A percentile compares a stretch with the other conserved stretches of the same genome.
phyloP scores from a whole-genome alignment of 2,113 vertebrate genomes.

The Apus apus region DNA sequence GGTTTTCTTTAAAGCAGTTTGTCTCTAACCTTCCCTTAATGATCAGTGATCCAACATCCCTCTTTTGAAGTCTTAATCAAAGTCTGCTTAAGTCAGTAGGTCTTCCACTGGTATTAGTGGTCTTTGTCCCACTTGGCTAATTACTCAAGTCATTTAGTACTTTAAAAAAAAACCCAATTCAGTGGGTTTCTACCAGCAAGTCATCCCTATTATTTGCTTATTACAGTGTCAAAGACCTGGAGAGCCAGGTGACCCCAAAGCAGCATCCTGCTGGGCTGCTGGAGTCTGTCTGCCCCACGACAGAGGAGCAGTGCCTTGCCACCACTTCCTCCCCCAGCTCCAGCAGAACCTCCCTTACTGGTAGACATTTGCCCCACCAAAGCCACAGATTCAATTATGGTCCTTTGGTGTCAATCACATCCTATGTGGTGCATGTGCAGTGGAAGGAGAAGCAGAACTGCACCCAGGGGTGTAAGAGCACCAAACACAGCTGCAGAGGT shows the following conservation, averaged over 20 bases:
- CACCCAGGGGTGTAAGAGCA: background rate
- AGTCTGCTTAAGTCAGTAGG: background rate
- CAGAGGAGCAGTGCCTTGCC: background rate
- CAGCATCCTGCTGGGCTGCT: accelerated
- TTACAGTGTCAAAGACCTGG: background rate
- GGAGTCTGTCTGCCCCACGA: background rate
- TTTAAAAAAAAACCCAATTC: background rate
- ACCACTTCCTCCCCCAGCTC: accelerated
- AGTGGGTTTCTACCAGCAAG: background rate
- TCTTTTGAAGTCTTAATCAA: background rate
- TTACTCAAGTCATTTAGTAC: background rate
- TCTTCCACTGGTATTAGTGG: background rate
- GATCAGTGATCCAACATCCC: background rate
- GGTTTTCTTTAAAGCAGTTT: background rate
- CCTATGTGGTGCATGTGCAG: background rate
- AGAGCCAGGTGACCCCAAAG: background rate
- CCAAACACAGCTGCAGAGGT: background rate
- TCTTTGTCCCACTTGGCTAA: background rate
- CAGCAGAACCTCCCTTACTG: background rate
- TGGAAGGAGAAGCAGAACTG: background rate
- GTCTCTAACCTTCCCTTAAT: background rate
- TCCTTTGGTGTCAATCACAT: background rate
- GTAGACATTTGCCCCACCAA: background rate
- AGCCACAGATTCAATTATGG: background rate
- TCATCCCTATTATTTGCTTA: background rate